Conservation (phyloP, 2,113 vertebrate genomes). For the Gambusia holbrooki region DNA sequence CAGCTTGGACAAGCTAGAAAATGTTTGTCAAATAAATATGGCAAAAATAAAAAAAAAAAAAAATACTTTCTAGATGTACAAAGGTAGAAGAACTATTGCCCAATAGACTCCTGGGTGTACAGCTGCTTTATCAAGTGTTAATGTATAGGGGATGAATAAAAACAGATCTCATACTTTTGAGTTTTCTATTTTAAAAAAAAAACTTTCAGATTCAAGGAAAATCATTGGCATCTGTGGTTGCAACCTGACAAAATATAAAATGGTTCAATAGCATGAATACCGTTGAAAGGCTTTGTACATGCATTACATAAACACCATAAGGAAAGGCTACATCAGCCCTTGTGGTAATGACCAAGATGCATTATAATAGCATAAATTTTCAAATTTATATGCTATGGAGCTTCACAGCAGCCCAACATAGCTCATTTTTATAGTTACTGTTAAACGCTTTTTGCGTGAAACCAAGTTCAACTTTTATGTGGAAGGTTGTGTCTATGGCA, state of each 20-base stretch:
- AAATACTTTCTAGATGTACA: too few relatives aligned
- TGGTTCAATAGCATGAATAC: neutral
- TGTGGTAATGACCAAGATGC: constrained; percentile 28
- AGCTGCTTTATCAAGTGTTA: too few relatives aligned
- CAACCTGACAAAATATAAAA: neutral
- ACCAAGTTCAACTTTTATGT: constrained; percentile 39
- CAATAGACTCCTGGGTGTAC: too few relatives aligned
- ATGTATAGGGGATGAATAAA: too few relatives aligned
- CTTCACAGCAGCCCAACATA: constrained; percentile 32
- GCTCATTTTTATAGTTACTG: constrained; percentile 37
- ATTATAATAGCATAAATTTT: constrained; percentile 15
- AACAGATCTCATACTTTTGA: too few relatives aligned
- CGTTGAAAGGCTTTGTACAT: too few relatives aligned
- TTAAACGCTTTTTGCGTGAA: constrained; percentile 41
- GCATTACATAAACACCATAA: neutral
- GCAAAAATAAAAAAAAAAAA: too few relatives aligned
- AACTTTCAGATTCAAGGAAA: neutral
- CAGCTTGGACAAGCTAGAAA: too few relatives aligned
- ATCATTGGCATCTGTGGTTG: neutral
- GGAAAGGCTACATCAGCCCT: constrained; percentile 1
- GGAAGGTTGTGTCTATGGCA: constrained; percentile 42
- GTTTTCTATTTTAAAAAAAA: neutral
- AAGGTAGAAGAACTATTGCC: too few relatives aligned
- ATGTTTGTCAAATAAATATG: too few relatives aligned
- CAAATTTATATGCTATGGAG: constrained; percentile 42